phyloP scores from a whole-genome alignment of 92 coral and sea anemone genomes.

The Meandrina meandrites region DNA sequence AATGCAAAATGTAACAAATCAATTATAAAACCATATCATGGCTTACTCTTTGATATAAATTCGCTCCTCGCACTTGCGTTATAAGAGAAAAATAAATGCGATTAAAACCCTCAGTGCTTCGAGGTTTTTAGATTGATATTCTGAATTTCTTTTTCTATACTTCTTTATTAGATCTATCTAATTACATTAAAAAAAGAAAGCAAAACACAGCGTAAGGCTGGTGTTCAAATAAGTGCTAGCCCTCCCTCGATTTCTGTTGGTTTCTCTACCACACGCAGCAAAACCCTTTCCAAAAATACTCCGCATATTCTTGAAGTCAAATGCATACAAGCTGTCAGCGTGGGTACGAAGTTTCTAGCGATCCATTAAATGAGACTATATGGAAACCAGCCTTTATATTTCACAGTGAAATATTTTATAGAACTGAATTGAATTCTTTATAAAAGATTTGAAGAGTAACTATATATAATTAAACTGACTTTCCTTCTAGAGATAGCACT shows the following conservation, averaged over 20 bases:
- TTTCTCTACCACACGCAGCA: neutral
- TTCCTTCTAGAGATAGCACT: neutral
- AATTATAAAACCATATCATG: neutral
- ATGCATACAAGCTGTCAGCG: neutral
- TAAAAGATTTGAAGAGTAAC: neutral
- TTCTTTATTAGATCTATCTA: conserved; percentile 5
- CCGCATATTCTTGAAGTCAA: neutral
- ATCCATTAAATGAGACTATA: neutral
- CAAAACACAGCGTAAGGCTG: neutral
- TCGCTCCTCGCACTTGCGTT: neutral
- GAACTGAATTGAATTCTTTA: neutral
- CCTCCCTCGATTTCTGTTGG: neutral
- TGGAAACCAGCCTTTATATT: neutral
- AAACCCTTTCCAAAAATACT: neutral
- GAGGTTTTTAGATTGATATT: neutral
- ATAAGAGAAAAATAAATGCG: neutral
- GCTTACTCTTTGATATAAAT: neutral
- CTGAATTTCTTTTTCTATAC: too few species aligned
- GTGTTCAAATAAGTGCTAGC: neutral
- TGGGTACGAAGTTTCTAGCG: neutral
- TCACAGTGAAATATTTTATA: neutral
- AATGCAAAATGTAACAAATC: neutral
- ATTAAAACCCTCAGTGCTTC: neutral
- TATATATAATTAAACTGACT: neutral
- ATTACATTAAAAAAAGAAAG: neutral